Base-by-base conservation (phyloP, 2,888 invertebrate species). In the Celastrina argiolus region DNA sequence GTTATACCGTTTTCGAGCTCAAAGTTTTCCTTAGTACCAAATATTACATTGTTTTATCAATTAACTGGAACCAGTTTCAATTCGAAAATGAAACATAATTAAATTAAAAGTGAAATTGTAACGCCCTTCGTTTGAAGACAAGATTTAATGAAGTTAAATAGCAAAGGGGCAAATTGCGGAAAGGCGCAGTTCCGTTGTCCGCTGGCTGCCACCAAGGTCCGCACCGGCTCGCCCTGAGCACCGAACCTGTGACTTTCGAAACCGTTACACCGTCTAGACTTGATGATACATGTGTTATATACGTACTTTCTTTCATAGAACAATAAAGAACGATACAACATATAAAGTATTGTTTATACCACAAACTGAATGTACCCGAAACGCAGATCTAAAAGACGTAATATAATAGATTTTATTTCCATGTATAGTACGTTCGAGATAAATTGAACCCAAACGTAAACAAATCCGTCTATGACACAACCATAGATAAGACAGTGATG, bases 171-270 rank as follows among this genome's bases (percentile, higher is more conserved):
- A 66, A 59, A 59, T 87, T 86, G 82, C 85, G 85, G 86, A 88
- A 88, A 87, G 78, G 73, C 79, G 81, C 82, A 84, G 77, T 68
- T 69, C 69, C 85, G 85, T 80, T 72, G 70, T 69, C 69, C 85
- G 85, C 81, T 71, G 70, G 76, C 76, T 71, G 70, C 76, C 76
- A 73, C 81, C 87, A 89, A 90, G 90, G 90, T 84, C 83, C 79
- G 74, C 77, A 88, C 83, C 80, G 79, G 88, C 78, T 89, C 75
- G 81, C 88, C 88, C 79, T 88, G 89, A 88, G 78, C 76, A 73
- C 73, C 75, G 75, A 76, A 75, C 77, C 72, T 77, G 78, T 78
- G 76, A 79, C 80, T 81, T 18, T 36, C 31, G 31, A 59, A 22
- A 36, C 61, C 7, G 39, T 61, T 61, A 36, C 14, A 36, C 5